phyloP scores from a whole-genome alignment of 2,888 invertebrate genomes.

The Alcis repandata region DNA sequence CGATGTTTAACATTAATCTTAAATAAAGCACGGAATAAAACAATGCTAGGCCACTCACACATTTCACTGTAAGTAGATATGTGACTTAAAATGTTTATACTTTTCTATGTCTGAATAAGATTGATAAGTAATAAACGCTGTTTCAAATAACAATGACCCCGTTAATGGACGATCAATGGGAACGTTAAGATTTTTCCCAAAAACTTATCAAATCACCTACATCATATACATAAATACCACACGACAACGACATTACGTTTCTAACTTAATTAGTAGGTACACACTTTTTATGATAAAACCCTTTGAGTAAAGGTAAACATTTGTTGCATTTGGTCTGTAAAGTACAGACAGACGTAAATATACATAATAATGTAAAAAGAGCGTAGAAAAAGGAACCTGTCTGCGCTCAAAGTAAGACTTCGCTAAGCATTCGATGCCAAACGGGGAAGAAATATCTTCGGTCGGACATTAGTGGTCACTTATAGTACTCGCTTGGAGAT shows the following conservation, averaged over 20 bases:
- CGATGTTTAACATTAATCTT: neutral
- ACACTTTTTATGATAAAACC: too few relatives aligned
- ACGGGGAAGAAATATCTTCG: slow-evolving; percentile 44
- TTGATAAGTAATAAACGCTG: too few relatives aligned
- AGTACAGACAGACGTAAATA: slow-evolving; percentile 32
- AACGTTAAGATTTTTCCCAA: too few relatives aligned
- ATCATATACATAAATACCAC: neutral
- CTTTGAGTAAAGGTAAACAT: neutral
- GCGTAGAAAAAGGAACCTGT: slow-evolving; percentile 39
- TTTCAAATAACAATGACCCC: too few relatives aligned
- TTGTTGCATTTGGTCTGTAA: slow-evolving; percentile 20
- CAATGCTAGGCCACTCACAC: too few relatives aligned
- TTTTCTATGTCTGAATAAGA: too few relatives aligned
- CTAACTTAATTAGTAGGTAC: neutral
- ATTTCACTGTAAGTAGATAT: too few relatives aligned
- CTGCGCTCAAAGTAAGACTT: slow-evolving; percentile 35
- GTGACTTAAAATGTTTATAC: too few relatives aligned
- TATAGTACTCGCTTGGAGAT: slow-evolving; percentile 24
- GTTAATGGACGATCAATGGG: too few relatives aligned
- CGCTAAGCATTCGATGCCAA: slow-evolving; percentile 40
- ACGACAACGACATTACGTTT: neutral
- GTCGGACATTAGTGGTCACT: slow-evolving; percentile 36
- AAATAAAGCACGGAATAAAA: too few relatives aligned
- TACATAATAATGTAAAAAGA: slow-evolving; percentile 36
- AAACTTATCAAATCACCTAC: too few relatives aligned